Base-by-base conservation (phyloP, 2,113 vertebrate species). In the Cebidichthys violaceus region DNA sequence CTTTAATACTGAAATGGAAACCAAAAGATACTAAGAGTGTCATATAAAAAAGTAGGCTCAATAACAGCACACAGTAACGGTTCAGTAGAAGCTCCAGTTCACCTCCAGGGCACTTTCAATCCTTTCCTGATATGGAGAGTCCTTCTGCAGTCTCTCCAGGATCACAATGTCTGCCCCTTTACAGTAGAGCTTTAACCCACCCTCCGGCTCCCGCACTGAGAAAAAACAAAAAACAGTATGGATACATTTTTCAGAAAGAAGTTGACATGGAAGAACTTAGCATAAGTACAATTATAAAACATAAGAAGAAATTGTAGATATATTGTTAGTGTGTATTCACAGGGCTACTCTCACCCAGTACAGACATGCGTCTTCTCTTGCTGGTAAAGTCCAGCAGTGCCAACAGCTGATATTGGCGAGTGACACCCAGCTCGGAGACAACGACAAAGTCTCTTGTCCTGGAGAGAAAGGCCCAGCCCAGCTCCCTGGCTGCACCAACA, bases 351-450 rank as follows among this genome's bases (percentile, higher is more conserved):
- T 96, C 77, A 99, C 98, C 96, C 64, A 99, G 90, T 2, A 99
- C 93, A 0, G 98, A 99, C 98, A 99, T 99, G 80, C 98, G 90
- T 80, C 98, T 96, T 76, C 98, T 96, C 10, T 90, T 77, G 1
- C 97, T 99, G 93, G 94, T 99, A 90, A 99, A 99, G 84, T 99
- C 98, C 88, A 99, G 84, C 84, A 99, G 91, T 27, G 97, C 96
- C 84, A 99, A 89, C 35, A 99, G 91, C 77, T 95, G 77, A 86
- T 99, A 99, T 0, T 94, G 94, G 4, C 89, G 93, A 11, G 89
- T 86, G 52, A 92, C 64, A 2, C 97, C 98, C 79, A 99, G 91
- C 92, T 99, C 97, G 3, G 93, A 94, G 70, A 97, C 33, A 0
- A 95, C 94, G 61, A 99, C 90, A 24, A 86, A 96, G 75, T 99